Conservation (phyloP, 1,140 invertebrate genomes). For the Procambarus clarkii region DNA sequence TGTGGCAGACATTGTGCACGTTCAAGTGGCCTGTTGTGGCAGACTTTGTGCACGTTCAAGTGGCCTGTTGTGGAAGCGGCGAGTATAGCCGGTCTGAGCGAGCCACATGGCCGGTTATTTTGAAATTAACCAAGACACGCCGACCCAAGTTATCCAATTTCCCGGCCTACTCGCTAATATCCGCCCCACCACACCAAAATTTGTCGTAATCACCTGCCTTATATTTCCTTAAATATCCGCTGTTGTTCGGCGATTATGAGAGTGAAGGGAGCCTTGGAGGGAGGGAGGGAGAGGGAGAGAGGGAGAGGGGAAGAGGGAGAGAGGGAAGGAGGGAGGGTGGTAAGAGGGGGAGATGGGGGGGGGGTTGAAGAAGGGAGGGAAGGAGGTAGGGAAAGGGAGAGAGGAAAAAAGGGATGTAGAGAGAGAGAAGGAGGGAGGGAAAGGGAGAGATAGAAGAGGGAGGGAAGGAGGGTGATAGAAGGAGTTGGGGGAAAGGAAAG, state of each 20-base stretch:
- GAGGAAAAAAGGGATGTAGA: too few species aligned
- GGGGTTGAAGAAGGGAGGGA: slow-evolving; percentile 21
- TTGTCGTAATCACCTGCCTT: slow-evolving; percentile 45
- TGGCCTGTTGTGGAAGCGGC: too few species aligned
- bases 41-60: too few species aligned
- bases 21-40: too few species aligned
- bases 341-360: slow-evolving; percentile 28
- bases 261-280: too few species aligned
- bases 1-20: too few species aligned
- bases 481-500: too few species aligned
- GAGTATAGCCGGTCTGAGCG: too few species aligned
- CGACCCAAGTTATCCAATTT: slow-evolving; percentile 50
- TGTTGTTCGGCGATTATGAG: background rate
- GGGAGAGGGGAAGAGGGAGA: background rate
- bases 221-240: slow-evolving; percentile 35
- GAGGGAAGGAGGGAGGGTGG: slow-evolving; percentile 17
- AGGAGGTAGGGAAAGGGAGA: background rate
- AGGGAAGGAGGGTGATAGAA: too few species aligned
- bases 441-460: too few species aligned
- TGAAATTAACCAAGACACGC: slow-evolving; percentile 37
- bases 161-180: slow-evolving; percentile 54
- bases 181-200: slow-evolving; percentile 11
- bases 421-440: too few species aligned
- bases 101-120: slow-evolving; percentile 15
- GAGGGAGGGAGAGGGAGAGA: too few species aligned